Percentiles rank a stretch among this genome's conserved stretches.
Conservation (phyloP, 1,140 invertebrate genomes). For the Psilanteris sp. region DNA sequence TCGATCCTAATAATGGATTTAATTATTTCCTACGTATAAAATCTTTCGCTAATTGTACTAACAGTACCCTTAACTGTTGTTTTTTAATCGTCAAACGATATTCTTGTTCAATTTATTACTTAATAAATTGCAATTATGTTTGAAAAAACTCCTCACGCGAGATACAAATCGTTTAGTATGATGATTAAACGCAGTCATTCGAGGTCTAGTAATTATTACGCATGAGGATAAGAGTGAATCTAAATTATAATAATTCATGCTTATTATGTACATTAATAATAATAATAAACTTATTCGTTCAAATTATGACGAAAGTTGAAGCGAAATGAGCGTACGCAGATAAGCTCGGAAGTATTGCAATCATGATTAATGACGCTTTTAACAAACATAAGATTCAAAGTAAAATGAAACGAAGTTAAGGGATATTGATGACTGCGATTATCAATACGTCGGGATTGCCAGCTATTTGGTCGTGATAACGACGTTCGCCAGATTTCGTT, state of each 20-base stretch:
- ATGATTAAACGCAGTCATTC: neutral
- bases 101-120: slow-evolving; percentile 32
- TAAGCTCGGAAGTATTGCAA: no score
- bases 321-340: no score
- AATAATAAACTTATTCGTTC: no score
- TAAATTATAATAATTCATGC: neutral
- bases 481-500: slow-evolving; percentile 18
- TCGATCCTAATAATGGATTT: slow-evolving; percentile 10
- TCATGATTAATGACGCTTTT: no score
- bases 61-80: slow-evolving; percentile 39
- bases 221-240: neutral
- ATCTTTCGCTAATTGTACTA: slow-evolving; percentile 29
- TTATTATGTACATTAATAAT: no score
- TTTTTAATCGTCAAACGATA: slow-evolving; percentile 30
- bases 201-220: neutral
- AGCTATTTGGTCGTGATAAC: slow-evolving; percentile 18
- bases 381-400: no score
- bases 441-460: neutral
- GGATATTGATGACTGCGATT: no score
- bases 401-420: no score
- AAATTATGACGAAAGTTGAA: no score
- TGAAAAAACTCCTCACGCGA: neutral
- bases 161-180: slow-evolving; percentile 5
- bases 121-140: slow-evolving; percentile 31
- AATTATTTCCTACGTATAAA: slow-evolving; percentile 22